Conservation (phyloP, 2,888 invertebrate genomes). For the Amorpha juglandis region DNA sequence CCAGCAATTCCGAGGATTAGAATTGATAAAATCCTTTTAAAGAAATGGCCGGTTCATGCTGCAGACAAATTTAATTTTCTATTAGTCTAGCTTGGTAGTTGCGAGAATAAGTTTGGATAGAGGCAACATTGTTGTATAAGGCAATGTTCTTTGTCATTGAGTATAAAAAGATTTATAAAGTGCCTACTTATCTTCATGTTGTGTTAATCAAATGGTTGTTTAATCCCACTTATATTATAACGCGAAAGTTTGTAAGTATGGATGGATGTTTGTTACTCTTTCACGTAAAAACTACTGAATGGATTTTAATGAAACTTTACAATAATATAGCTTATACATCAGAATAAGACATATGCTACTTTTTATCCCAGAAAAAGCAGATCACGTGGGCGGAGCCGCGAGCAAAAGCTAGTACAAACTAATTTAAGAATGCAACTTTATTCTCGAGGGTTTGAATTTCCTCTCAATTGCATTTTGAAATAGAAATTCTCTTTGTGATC, state of each 20-base stretch:
- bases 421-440: conserved; percentile 7
- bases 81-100: neutral
- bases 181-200: conserved; percentile 21
- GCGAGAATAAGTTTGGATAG: neutral
- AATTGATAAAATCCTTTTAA: conserved; percentile 17
- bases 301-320: too few relatives aligned
- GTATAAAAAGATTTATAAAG: conserved; percentile 10
- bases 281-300: too few relatives aligned
- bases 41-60: conserved; percentile 10
- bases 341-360: too few relatives aligned
- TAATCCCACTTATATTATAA: too few relatives aligned
- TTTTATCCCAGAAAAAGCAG: too few relatives aligned
- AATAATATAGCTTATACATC: too few relatives aligned
- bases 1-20: conserved; percentile 5
- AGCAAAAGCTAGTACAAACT: too few relatives aligned
- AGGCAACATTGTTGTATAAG: neutral
- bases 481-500: conserved; percentile 18
- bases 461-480: conserved; percentile 18
- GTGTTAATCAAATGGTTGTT: conserved; percentile 20
- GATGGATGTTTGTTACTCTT: too few relatives aligned
- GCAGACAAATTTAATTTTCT: conserved; percentile 19
- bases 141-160: conserved; percentile 13
- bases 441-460: conserved; percentile 16
- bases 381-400: too few relatives aligned
- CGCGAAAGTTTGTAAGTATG: too few relatives aligned